A percentile compares a stretch with the other conserved stretches of the same genome.
Conservation (phyloP, 2,113 vertebrate species). For the Acrocephalus kingi region DNA sequence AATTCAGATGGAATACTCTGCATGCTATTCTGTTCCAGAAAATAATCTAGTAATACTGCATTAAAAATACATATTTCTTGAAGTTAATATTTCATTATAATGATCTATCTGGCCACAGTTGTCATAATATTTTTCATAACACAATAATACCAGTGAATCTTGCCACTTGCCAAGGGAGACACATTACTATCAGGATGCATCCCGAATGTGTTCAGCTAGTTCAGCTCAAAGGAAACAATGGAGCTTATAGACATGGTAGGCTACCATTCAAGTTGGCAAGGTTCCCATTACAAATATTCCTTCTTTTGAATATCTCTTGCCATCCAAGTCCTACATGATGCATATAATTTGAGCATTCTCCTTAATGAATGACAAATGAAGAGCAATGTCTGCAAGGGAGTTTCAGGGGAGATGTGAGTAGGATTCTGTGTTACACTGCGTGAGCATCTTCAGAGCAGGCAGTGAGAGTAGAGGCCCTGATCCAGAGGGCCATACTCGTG, state of each 20-base stretch:
- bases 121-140: neutral
- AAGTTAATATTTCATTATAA: neutral
- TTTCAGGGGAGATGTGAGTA: neutral
- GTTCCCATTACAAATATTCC: neutral
- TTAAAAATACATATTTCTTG: neutral
- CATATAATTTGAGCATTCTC: slow-evolving; percentile 3
- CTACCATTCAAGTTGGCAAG: slow-evolving; percentile 22
- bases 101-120: neutral
- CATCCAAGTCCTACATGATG: neutral
- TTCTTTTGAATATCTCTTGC: slow-evolving; percentile 4
- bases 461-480: neutral
- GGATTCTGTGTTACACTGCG: neutral
- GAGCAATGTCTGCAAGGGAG: neutral
- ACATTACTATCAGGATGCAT: neutral
- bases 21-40: neutral
- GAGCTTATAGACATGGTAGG: neutral
- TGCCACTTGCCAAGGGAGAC: neutral
- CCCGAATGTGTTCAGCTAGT: neutral
- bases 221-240: neutral
- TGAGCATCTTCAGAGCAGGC: neutral
- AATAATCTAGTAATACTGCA: neutral
- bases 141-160: neutral
- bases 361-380: slow-evolving; percentile 22
- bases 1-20: neutral
- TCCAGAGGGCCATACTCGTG: neutral